Base-by-base conservation (phyloP, 2,888 invertebrate species). In the Temnothorax ravouxi region DNA sequence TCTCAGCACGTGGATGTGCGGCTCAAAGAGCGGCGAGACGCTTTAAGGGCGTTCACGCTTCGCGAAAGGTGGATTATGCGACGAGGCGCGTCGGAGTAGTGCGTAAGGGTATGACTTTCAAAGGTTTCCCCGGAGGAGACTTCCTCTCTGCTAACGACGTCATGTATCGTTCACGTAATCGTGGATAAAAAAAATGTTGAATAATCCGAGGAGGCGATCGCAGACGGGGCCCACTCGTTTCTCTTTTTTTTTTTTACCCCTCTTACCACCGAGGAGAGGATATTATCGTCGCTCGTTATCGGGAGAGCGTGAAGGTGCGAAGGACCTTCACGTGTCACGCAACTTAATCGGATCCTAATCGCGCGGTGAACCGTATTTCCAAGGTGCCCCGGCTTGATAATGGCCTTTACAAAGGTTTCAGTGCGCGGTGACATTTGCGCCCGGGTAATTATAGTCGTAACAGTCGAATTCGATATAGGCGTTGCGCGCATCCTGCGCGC, bases 21-120 rank as follows among this genome's bases (percentile, higher is more conserved):
- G 86, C 83, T 89, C 77, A 80, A 89, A 88, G 85, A 89, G 84
- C 74, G 76, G 80, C 67, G 66, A 85, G 75, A 64, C 64, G 86
- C 79, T 84, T 54, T 75, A 87, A 89, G 84, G 67, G 86, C 84
- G 83, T 88, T 89, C 71, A 90, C 85, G 88, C 88, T 87, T 84
- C 25, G 72, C 79, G 86, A 84, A 86, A 62, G 87, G 88, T 85
- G 84, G 83, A 75, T 89, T 88, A 86, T 67, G 50, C 89, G 83
- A 66, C 83, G 84, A 87, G 80, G 84, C 89, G 86, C 81, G 56
- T 54, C 56, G 38, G 56, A 69, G 56, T 54, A 69, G 50, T 69
- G 52, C 59, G 52, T 38, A 56, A 34, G 56, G 59, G 84, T 77
- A 71, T 75, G 72, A 75, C 47, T 88, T 85, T 88, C 86, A 88